Evolutionary conservation across 2,888 invertebrate species (phyloP).

Genomic region (Drosophila picticornis): DNA sequence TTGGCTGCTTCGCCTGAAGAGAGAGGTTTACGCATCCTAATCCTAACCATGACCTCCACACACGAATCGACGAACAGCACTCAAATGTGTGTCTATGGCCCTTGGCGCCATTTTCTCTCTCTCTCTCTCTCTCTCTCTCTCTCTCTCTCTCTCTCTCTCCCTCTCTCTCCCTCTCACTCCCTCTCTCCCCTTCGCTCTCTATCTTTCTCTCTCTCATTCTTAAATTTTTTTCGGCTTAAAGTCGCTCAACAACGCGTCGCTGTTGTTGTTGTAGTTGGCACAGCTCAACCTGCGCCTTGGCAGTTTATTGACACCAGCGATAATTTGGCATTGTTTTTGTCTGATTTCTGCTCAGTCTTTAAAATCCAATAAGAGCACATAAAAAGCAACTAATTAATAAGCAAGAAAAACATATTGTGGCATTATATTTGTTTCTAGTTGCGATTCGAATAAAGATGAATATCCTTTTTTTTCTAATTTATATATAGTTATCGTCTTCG

Average conservation of each 20-base stretch:
- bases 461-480: neutral
- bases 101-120: slow-evolving; percentile 7
- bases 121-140: neutral
- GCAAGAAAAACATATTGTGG: neutral
- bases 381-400: neutral
- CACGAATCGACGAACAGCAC: slow-evolving; percentile 15
- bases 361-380: neutral
- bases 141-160: neutral
- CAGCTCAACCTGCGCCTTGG: slow-evolving; percentile 40
- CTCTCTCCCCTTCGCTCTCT: neutral
- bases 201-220: neutral
- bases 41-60: slow-evolving; percentile 35
- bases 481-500: too few species aligned
- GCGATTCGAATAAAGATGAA: neutral
- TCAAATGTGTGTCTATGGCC: slow-evolving; percentile 54
- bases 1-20: slow-evolving; percentile 36
- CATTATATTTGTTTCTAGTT: too few species aligned
- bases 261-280: slow-evolving; percentile 20
- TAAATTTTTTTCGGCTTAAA: slow-evolving; percentile 20
- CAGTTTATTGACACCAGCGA: slow-evolving; percentile 74
- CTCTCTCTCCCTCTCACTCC: neutral
- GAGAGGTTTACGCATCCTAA: slow-evolving; percentile 31
- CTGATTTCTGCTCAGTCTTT: slow-evolving; percentile 8
- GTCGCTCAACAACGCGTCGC: slow-evolving; percentile 20
- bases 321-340: slow-evolving; percentile 47